These are phyloP conservation scores for Pygocentrus nattereri DNA, from an alignment of 2,797 vertebrate genomes.

Conservation along the genomic window DNA sequence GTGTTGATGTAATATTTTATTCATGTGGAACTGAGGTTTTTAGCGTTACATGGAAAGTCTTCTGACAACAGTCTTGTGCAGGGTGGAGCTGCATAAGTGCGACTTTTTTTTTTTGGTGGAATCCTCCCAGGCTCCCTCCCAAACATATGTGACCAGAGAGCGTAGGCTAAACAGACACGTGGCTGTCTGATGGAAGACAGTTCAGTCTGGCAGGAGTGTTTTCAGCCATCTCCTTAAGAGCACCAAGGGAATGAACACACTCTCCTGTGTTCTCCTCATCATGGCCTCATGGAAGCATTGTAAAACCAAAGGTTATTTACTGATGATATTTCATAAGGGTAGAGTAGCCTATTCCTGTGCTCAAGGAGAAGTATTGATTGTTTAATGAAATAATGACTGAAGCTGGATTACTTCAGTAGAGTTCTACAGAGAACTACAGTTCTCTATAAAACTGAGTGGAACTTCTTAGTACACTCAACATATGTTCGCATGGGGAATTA, in stretches of 20 bases:
- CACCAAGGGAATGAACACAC: neutral
- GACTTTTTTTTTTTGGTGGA: slow-evolving; percentile 27
- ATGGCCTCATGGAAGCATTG: neutral
- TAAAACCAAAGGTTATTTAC: neutral
- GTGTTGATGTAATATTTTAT: neutral
- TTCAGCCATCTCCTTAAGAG: slow-evolving; percentile 2
- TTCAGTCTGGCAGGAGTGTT: slow-evolving; percentile 4
- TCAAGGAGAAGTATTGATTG: neutral
- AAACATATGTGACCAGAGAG: slow-evolving; percentile 51
- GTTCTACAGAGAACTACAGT: no score
- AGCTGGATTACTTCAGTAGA: no score
- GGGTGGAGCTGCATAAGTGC: slow-evolving; percentile 51
- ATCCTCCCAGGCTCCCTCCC: slow-evolving; percentile 32
- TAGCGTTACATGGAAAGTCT: neutral
- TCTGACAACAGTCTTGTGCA: slow-evolving; percentile 47
- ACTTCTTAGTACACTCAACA: neutral
- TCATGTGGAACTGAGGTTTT: neutral
- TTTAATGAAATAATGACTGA: neutral
- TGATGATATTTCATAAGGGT: no score
- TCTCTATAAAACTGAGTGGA: neutral
- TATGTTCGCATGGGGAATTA: neutral
- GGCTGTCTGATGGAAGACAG: slow-evolving; percentile 36
- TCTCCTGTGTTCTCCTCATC: slow-evolving; percentile 1
- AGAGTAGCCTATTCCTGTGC: neutral
- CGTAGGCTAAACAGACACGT: slow-evolving; percentile 47